Conservation (phyloP, 2,888 invertebrate species). For the Lymantria dispar region DNA sequence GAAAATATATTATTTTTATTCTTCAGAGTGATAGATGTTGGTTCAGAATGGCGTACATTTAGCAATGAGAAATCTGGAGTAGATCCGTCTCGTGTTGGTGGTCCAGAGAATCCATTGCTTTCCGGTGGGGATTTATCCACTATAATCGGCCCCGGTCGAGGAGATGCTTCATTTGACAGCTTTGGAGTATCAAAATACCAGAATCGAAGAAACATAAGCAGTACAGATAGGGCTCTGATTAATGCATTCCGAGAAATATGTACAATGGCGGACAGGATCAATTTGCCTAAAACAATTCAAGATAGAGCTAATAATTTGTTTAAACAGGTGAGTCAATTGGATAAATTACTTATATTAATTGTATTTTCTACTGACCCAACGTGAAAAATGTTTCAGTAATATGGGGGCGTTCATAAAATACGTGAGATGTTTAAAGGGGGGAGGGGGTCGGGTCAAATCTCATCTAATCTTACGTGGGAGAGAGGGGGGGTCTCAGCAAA, state of each 20-base stretch:
- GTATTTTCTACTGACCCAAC: too few species aligned
- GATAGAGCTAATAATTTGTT: conserved; percentile 98
- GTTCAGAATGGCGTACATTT: conserved; percentile 99
- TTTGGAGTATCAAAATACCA: conserved; percentile 91
- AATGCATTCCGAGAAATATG: conserved; percentile 98
- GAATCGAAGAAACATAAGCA: conserved; percentile 91
- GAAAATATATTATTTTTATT: background rate
- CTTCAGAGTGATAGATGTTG: conserved; percentile 98
- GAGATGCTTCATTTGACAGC: conserved; percentile 93
- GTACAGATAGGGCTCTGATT: conserved; percentile 95
- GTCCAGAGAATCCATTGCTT: conserved; percentile 98
- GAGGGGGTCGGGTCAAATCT: too few species aligned
- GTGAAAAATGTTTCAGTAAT: too few species aligned
- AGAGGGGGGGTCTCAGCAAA: too few species aligned
- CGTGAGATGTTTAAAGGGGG: too few species aligned
- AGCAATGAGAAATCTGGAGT: conserved; percentile 98
- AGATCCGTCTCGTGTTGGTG: conserved; percentile 99
- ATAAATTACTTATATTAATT: too few species aligned
- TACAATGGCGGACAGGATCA: conserved; percentile 99
- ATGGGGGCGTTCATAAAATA: too few species aligned
- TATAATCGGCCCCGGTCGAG: conserved; percentile 90
- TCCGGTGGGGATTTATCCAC: conserved; percentile 98
- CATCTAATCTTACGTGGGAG: too few species aligned
- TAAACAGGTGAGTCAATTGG: conserved; percentile 88
- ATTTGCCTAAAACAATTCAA: conserved; percentile 97